Conservation (phyloP, 1,140 invertebrate genomes). For the Drosophila triauraria region DNA sequence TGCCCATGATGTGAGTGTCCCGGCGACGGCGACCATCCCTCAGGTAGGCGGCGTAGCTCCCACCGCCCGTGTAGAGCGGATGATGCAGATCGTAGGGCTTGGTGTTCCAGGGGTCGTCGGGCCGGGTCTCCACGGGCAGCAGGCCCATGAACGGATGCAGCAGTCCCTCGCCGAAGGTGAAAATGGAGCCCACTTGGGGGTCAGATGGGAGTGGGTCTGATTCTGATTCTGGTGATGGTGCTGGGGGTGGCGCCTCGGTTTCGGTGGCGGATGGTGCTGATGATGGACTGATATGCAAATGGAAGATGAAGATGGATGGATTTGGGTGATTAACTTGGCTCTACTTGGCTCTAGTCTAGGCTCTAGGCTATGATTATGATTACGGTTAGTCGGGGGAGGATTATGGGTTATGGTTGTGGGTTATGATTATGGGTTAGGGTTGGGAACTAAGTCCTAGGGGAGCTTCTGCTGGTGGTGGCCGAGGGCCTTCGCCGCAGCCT, state of each 20-base stretch:
- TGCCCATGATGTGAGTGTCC: slow-evolving; percentile 65
- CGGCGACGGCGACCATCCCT: slow-evolving; percentile 48
- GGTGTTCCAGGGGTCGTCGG: slow-evolving; percentile 72
- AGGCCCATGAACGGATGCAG: slow-evolving; percentile 79
- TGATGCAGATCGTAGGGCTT: slow-evolving; percentile 60
- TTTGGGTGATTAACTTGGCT: slow-evolving; percentile 14
- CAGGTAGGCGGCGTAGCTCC: slow-evolving; percentile 75
- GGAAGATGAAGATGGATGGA: slow-evolving; percentile 33
- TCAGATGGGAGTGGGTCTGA: slow-evolving; percentile 3
- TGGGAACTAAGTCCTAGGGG: neutral
- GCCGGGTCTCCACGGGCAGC: slow-evolving; percentile 39
- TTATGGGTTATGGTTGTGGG: slow-evolving; percentile 17
- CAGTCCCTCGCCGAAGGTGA: slow-evolving; percentile 44
- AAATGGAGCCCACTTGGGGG: slow-evolving; percentile 46
- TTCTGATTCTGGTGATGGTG: slow-evolving; percentile 14
- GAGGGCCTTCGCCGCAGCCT: slow-evolving; percentile 6
- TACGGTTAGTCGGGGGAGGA: slow-evolving; percentile 24
- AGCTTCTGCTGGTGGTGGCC: slow-evolving; percentile 8
- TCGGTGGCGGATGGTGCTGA: slow-evolving; percentile 53
- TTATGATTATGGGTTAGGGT: neutral
- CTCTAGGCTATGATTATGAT: slow-evolving; percentile 26
- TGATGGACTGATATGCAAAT: slow-evolving; percentile 70
- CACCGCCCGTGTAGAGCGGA: slow-evolving; percentile 64
- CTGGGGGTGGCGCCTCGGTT: slow-evolving; percentile 20
- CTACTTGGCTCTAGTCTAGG: neutral